A percentile compares a stretch with the other conserved stretches of the same genome.
Evolutionary conservation across 92 coral and sea anemone species (phyloP).

Genomic region (Porites cylindrica): DNA sequence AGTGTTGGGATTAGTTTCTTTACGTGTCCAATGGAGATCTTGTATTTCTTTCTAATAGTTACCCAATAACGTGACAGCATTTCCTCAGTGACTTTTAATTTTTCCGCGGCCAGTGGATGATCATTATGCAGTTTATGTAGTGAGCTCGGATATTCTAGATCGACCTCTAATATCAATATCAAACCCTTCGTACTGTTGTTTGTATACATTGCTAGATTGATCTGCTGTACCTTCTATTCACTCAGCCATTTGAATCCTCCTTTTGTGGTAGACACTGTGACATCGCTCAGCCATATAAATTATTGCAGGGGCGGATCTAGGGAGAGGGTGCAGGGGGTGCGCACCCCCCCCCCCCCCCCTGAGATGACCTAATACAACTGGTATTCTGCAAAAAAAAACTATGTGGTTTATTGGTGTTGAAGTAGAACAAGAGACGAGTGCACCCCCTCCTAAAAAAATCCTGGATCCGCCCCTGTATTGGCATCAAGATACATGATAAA

Average conservation of each 20-base stretch:
- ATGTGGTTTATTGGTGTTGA: no score
- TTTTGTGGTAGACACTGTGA: not conserved
- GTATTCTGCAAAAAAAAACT: no score
- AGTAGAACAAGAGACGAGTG: no score
- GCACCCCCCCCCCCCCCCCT: no score
- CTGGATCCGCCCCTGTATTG: not conserved
- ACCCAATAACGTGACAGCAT: not conserved
- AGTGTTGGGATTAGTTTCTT: not conserved
- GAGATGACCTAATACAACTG: no score
- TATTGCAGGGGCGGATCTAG: no score
- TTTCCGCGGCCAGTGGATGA: not conserved
- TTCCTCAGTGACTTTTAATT: not conserved
- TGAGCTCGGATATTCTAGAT: not conserved
- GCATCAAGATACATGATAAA: slow-evolving; percentile 40
- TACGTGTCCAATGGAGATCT: not conserved
- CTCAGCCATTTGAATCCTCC: not conserved
- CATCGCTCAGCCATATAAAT: slow-evolving; percentile 28
- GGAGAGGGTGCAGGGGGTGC: no score
- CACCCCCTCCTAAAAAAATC: no score
- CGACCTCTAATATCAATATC: not conserved
- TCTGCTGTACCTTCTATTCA: not conserved
- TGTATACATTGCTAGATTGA: not conserved
- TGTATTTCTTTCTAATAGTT: not conserved
- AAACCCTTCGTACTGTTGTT: not conserved
- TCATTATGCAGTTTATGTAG: not conserved